These are phyloP conservation scores for Lithophane socia DNA, from an alignment of 2,888 invertebrate species.

Conservation along the genomic window DNA sequence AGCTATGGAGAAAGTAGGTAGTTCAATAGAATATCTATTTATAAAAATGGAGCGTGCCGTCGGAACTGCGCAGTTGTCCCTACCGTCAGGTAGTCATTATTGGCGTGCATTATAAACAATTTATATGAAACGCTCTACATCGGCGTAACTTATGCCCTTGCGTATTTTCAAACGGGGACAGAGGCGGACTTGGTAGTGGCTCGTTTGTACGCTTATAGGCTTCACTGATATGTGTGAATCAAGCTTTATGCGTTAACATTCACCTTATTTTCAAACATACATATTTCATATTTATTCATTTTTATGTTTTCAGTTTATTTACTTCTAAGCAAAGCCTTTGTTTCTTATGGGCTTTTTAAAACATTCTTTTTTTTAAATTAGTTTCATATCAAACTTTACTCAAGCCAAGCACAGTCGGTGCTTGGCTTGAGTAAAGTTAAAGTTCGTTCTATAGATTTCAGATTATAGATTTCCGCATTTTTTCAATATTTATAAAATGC, in stretches of 20 bases:
- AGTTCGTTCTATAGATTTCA: not conserved
- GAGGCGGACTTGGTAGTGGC: constrained; percentile 58
- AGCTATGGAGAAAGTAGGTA: not conserved
- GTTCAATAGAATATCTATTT: constrained; percentile 29
- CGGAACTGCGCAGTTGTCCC: constrained; percentile 43
- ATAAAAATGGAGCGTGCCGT: constrained; percentile 43
- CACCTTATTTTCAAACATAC: not conserved
- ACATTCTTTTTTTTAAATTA: no score
- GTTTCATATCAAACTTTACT: no score
- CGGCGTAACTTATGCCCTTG: constrained; percentile 77
- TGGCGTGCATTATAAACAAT: constrained; percentile 72
- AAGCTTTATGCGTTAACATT: no score
- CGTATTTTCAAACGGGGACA: constrained; percentile 71
- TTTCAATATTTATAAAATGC: not conserved
- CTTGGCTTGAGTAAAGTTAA: not conserved
- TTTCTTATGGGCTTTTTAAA: not conserved
- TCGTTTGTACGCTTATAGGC: not conserved
- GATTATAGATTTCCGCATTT: not conserved
- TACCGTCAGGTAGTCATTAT: constrained; percentile 41
- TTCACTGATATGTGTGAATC: no score
- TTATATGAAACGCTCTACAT: constrained; percentile 71
- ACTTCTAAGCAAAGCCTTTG: not conserved
- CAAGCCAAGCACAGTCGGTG: no score
- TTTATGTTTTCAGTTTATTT: not conserved
- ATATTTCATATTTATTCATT: not conserved